Percentiles rank a stretch among this genome's conserved stretches.
These are phyloP conservation scores for Eledona agricola DNA, from an alignment of 2,888 invertebrate species.

Conservation along the genomic window DNA sequence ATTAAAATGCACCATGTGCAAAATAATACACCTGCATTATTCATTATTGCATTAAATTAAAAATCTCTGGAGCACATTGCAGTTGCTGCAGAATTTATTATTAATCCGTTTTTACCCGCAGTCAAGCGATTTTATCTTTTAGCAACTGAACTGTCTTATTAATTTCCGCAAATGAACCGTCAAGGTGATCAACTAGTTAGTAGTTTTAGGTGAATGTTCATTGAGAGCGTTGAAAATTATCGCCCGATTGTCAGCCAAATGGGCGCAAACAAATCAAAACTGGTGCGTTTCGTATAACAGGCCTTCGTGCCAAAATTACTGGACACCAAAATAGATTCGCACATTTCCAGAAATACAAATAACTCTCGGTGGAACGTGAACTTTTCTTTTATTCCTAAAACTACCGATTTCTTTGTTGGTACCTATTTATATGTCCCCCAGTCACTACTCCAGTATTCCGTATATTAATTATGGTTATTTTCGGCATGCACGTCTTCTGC, in stretches of 20 bases:
- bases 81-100: constrained; percentile 8
- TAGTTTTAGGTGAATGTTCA: constrained; percentile 42
- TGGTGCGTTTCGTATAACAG: constrained; percentile 23
- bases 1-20: too few species aligned
- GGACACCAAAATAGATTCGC: constrained; percentile 30
- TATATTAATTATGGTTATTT: constrained; percentile 13
- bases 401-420: constrained; percentile 17
- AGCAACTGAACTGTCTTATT: constrained; percentile 22
- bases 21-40: too few species aligned
- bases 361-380: constrained; percentile 15
- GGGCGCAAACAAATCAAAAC: constrained; percentile 27
- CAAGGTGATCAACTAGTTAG: constrained; percentile 41
- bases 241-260: constrained; percentile 1
- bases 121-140: constrained; percentile 23
- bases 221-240: constrained; percentile 10
- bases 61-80: too few species aligned
- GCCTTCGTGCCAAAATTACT: constrained; percentile 17
- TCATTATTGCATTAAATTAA: too few species aligned
- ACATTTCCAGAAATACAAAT: constrained; percentile 41
- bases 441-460: constrained; percentile 7
- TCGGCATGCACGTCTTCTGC: background rate
- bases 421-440: constrained; percentile 16
- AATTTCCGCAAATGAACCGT: constrained; percentile 42
- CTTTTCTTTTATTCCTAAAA: constrained; percentile 24
- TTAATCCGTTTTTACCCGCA: constrained; percentile 10